These are phyloP conservation scores for Heterodera carotae DNA, from an alignment of 1,140 invertebrate species.

Conservation along the genomic window DNA sequence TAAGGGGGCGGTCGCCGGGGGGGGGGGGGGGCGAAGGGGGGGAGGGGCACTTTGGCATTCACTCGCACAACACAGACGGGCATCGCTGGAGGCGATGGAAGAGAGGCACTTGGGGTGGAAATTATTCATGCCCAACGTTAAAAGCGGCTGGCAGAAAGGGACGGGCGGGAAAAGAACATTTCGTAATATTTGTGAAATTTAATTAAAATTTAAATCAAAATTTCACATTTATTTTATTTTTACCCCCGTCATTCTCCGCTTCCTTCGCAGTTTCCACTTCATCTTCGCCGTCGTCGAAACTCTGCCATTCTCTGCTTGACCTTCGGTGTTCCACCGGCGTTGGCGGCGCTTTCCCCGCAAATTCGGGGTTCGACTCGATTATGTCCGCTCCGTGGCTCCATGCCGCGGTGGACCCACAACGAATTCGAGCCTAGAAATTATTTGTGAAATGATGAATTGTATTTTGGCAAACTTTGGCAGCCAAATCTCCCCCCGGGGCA, in stretches of 20 bases:
- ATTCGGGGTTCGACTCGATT: constrained; percentile 59
- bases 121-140: too few species aligned
- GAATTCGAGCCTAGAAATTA: not conserved
- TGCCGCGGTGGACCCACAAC: constrained; percentile 27
- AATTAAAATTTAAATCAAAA: not conserved
- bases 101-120: too few species aligned
- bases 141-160: too few species aligned
- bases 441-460: not conserved
- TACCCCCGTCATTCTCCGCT: constrained; percentile 12
- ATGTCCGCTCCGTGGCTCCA: constrained; percentile 47
- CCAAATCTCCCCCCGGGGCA: not conserved
- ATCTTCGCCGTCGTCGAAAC: constrained; percentile 50
- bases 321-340: constrained; percentile 57
- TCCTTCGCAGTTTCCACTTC: not conserved
- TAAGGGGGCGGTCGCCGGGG: not conserved
- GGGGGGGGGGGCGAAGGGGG: too few species aligned
- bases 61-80: too few species aligned
- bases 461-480: not conserved
- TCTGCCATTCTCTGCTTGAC: constrained; percentile 56
- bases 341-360: constrained; percentile 53
- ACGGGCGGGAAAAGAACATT: not conserved
- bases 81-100: too few species aligned
- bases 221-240: not conserved
- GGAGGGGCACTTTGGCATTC: not conserved
- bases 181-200: not conserved